Conservation (phyloP, 2,797 vertebrate species). For the Euthynnus affinis region DNA sequence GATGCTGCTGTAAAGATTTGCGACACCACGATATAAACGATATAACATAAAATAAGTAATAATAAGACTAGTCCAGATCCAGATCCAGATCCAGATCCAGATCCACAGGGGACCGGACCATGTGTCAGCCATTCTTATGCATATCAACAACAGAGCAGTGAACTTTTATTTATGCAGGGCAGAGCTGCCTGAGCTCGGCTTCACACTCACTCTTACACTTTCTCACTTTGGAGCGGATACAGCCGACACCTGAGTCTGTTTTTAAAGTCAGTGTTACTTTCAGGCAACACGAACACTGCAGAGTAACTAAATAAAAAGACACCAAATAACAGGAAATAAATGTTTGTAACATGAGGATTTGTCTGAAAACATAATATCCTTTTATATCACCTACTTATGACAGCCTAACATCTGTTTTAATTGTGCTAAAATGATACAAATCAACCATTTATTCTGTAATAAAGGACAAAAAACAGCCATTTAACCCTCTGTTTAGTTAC, state of each 20-base stretch:
- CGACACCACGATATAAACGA: no score
- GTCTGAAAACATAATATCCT: no score
- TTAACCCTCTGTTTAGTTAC: no score
- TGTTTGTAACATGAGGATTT: not conserved
- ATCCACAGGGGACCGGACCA: conserved; percentile 4
- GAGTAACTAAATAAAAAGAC: not conserved
- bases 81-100: not conserved
- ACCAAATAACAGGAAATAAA: not conserved
- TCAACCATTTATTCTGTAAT: no score
- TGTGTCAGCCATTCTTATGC: conserved; percentile 13
- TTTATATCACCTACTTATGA: no score
- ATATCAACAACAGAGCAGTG: conserved; percentile 44
- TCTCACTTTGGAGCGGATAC: conserved; percentile 43
- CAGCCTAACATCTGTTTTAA: no score
- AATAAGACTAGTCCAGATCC: not conserved
- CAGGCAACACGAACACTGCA: not conserved
- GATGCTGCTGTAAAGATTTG: no score
- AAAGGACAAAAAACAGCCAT: no score
- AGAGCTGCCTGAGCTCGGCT: conserved; percentile 12
- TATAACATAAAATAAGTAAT: no score
- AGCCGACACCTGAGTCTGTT: not conserved
- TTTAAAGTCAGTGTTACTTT: conserved; percentile 8
- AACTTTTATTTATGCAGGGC: conserved; percentile 43
- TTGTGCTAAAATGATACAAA: no score
- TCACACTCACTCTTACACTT: conserved; percentile 24